Conservation (phyloP, 2,797 vertebrate genomes). For the Microctenopoma stevenorrisi region DNA sequence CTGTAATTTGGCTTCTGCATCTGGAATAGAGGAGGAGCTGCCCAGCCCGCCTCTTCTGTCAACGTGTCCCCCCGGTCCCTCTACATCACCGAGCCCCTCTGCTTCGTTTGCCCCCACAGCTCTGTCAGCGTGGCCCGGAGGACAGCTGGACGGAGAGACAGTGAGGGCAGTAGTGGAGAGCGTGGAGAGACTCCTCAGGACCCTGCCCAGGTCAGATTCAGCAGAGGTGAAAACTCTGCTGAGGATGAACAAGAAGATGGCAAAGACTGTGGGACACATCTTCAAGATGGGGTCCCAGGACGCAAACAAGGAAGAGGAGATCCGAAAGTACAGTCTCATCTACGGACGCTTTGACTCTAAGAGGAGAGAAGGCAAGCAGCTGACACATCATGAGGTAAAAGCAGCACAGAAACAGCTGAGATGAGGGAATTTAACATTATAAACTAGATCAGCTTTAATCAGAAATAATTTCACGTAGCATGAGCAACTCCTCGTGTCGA, state of each 20-base stretch:
- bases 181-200: constrained; percentile 90
- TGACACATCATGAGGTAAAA: constrained; percentile 95
- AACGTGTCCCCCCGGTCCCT: constrained; percentile 72
- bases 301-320: constrained; percentile 92
- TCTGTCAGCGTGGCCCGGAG: constrained; percentile 80
- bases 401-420: constrained; percentile 15
- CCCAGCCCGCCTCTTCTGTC: constrained; percentile 76
- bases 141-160: constrained; percentile 89
- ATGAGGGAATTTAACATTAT: neutral
- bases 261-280: constrained; percentile 94
- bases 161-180: constrained; percentile 89
- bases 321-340: constrained; percentile 95
- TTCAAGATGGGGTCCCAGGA: constrained; percentile 92
- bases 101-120: constrained; percentile 69
- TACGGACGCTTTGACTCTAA: constrained; percentile 96
- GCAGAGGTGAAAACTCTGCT: constrained; percentile 89
- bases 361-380: constrained; percentile 94
- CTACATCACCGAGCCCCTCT: constrained; percentile 77
- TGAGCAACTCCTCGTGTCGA: constrained; percentile 2
- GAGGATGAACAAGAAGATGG: constrained; percentile 96
- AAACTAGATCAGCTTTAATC: neutral
- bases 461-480: neutral
- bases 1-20: constrained; percentile 65
- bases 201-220: constrained; percentile 87
- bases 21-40: constrained; percentile 86